Evolutionary conservation across 1,140 invertebrate species (phyloP).

Genomic region (Euura saliciscinereae): DNA sequence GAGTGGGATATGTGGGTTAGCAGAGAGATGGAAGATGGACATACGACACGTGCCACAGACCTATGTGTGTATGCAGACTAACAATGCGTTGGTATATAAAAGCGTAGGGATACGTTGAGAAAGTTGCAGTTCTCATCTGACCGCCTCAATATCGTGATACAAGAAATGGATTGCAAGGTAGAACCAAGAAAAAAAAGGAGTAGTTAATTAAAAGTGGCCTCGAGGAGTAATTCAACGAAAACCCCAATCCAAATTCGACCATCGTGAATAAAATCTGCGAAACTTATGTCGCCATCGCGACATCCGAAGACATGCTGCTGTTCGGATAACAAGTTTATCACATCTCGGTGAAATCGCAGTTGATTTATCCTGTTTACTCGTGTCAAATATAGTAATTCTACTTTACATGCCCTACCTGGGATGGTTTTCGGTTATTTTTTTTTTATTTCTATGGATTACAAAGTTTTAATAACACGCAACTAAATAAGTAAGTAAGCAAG

Average conservation of each 20-base stretch:
- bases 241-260: too few relatives aligned
- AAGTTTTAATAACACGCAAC: too few relatives aligned
- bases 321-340: too few relatives aligned
- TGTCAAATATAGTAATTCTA: too few relatives aligned
- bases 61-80: not conserved
- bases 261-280: too few relatives aligned
- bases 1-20: not conserved
- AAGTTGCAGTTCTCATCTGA: slow-evolving; percentile 53
- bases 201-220: not conserved
- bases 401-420: not conserved
- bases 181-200: slow-evolving; percentile 15
- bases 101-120: slow-evolving; percentile 45
- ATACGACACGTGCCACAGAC: not conserved
- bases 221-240: too few relatives aligned
- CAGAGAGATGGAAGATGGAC: not conserved
- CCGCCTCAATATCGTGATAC: slow-evolving; percentile 44
- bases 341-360: too few relatives aligned
- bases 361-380: too few relatives aligned
- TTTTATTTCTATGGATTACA: too few relatives aligned
- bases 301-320: too few relatives aligned
- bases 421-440: not conserved
- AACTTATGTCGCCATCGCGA: too few relatives aligned
- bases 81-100: slow-evolving; percentile 43
- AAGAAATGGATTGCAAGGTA: slow-evolving; percentile 53
- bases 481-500: too few relatives aligned